Conservation (phyloP, 2,888 invertebrate genomes). For the Drosophila planitibia region DNA sequence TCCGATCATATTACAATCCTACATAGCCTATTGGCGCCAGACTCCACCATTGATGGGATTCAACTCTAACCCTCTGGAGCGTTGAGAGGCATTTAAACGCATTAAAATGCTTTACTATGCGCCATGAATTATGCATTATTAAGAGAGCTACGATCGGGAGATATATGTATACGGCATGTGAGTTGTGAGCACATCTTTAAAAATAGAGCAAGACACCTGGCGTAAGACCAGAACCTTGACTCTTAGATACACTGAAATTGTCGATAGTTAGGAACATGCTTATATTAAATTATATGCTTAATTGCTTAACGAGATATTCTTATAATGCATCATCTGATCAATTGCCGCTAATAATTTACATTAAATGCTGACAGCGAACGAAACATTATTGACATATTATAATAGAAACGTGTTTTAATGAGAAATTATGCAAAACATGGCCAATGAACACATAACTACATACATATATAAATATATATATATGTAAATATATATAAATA, state of each 20-base stretch:
- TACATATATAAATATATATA: background rate
- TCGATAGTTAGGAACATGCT: constrained; percentile 60
- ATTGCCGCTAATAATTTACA: constrained; percentile 64
- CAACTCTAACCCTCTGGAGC: constrained; percentile 33
- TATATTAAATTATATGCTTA: constrained; percentile 71
- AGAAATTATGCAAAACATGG: constrained; percentile 75
- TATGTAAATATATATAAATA: background rate
- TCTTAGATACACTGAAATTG: constrained; percentile 18
- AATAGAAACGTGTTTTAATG: constrained; percentile 79
- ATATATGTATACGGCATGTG: background rate
- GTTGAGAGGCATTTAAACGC: constrained; percentile 49
- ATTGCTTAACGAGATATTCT: constrained; percentile 20
- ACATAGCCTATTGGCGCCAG: constrained; percentile 49
- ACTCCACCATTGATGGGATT: constrained; percentile 21
- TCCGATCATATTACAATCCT: constrained; percentile 58
- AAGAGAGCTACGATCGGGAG: constrained; percentile 43
- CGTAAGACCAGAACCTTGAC: constrained; percentile 33
- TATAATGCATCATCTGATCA: constrained; percentile 59
- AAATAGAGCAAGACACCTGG: constrained; percentile 73
- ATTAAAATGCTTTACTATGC: constrained; percentile 66
- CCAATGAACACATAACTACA: constrained; percentile 11
- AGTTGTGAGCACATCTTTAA: constrained; percentile 78
- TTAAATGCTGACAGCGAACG: constrained; percentile 52
- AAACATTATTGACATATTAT: constrained; percentile 75
- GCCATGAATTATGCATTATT: constrained; percentile 71